Percentiles rank a stretch among this genome's conserved stretches.
Evolutionary conservation across 2,797 vertebrate genomes (phyloP).

Genomic region (Danio jaintianensis): DNA sequence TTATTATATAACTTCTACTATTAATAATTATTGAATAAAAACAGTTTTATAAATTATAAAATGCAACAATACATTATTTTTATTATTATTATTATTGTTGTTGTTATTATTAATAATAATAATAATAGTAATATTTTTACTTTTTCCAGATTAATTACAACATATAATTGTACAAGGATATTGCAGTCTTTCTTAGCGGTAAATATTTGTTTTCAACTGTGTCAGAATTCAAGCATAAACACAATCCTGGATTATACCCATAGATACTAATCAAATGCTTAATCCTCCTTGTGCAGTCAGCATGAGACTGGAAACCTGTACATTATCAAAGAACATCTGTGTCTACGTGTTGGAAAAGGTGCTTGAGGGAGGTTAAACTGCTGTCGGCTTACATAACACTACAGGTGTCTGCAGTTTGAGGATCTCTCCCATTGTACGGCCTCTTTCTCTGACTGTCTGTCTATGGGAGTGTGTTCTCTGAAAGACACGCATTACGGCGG

Average conservation of each 20-base stretch:
- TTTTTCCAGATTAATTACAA: too few species aligned
- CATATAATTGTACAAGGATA: background rate
- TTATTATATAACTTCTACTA: too few species aligned
- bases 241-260: conserved; percentile 15
- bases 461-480: background rate
- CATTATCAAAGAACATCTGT: conserved; percentile 7
- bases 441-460: background rate
- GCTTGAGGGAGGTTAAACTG: conserved; percentile 24
- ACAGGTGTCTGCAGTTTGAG: conserved; percentile 24
- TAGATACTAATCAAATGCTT: background rate
- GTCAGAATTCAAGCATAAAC: background rate
- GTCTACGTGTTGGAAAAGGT: conserved; percentile 22
- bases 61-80: too few species aligned
- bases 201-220: background rate
- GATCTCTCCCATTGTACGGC: background rate
- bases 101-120: too few species aligned
- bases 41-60: too few species aligned
- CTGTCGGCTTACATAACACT: conserved; percentile 12
- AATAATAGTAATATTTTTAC: too few species aligned
- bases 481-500: background rate
- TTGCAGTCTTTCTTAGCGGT: background rate
- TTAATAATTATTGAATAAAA: too few species aligned
- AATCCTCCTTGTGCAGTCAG: background rate
- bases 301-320: background rate
- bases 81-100: too few species aligned